A percentile compares a stretch with the other conserved stretches of the same genome.
phyloP scores from a whole-genome alignment of 1,140 invertebrate genomes.

The Euborellia annulipes region DNA sequence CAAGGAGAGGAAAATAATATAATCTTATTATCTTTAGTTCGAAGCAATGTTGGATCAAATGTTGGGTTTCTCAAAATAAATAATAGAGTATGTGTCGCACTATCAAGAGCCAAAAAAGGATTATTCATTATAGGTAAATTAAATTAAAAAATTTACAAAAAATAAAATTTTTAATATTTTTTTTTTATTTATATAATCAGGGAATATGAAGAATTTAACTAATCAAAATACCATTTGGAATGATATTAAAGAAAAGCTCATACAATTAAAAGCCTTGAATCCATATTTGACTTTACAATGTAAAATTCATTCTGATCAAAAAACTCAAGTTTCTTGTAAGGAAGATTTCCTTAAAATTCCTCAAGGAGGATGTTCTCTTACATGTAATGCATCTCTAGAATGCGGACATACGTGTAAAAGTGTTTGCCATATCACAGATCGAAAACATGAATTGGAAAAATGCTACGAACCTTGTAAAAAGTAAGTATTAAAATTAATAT shows the following conservation, averaged over 20 bases:
- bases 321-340: conserved; percentile 18
- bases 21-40: conserved; percentile 64
- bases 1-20: conserved; percentile 79
- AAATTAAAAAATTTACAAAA: conserved; percentile 31
- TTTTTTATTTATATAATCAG: too few species aligned
- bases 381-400: conserved; percentile 18
- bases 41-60: conserved; percentile 47
- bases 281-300: conserved; percentile 28
- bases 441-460: conserved; percentile 26
- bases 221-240: conserved; percentile 33
- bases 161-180: conserved; percentile 35
- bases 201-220: conserved; percentile 46
- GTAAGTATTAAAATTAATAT: too few species aligned
- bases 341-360: conserved; percentile 14
- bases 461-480: conserved; percentile 28
- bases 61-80: conserved; percentile 58
- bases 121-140: conserved; percentile 42
- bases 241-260: conserved; percentile 29
- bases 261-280: conserved; percentile 28
- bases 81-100: conserved; percentile 68
- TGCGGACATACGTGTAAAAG: conserved; percentile 38
- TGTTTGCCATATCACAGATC: conserved; percentile 32
- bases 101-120: conserved; percentile 63
- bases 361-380: conserved; percentile 20
- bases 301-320: conserved; percentile 27